These are phyloP conservation scores for Mionectes macconnelli DNA, from an alignment of 2,113 vertebrate genomes.

Conservation along the genomic window DNA sequence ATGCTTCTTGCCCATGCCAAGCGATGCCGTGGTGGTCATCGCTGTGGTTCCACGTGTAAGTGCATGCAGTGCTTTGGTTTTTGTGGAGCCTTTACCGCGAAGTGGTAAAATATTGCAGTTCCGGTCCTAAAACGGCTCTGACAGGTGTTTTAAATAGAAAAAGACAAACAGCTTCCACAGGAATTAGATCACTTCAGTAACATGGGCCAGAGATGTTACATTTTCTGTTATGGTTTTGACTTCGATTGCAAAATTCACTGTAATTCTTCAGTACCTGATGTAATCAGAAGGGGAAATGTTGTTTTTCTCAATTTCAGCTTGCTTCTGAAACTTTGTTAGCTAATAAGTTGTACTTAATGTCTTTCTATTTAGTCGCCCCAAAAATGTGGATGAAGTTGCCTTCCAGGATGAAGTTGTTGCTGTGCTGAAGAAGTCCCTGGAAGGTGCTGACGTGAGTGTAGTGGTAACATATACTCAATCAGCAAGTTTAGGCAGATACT, in stretches of 20 bases:
- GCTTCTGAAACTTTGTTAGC: not conserved
- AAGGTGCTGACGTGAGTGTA: slow-evolving; percentile 93
- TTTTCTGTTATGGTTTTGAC: not conserved
- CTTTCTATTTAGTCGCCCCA: slow-evolving; percentile 84
- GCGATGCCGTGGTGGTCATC: fast-evolving
- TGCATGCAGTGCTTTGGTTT: fast-evolving
- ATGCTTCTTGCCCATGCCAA: fast-evolving
- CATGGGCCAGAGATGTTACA: not conserved
- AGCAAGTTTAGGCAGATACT: not conserved
- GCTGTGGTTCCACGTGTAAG: not conserved
- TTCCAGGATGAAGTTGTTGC: slow-evolving; percentile 97
- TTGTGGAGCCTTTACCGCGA: not conserved
- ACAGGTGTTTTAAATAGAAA: not conserved
- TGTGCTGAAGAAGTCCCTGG: slow-evolving; percentile 92
- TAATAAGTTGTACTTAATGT: not conserved
- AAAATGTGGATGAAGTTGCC: slow-evolving; percentile 93
- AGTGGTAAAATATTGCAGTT: not conserved
- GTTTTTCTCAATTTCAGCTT: not conserved
- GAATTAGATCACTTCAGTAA: not conserved
- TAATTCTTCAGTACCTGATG: not conserved
- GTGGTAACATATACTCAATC: not conserved
- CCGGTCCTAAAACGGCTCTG: not conserved
- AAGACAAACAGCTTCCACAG: not conserved
- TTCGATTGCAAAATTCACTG: not conserved
- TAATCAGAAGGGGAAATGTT: not conserved